Percentiles rank a stretch among this genome's conserved stretches.
Conservation (phyloP, 2,888 invertebrate genomes). For the Hydroisotoma schaefferi region DNA sequence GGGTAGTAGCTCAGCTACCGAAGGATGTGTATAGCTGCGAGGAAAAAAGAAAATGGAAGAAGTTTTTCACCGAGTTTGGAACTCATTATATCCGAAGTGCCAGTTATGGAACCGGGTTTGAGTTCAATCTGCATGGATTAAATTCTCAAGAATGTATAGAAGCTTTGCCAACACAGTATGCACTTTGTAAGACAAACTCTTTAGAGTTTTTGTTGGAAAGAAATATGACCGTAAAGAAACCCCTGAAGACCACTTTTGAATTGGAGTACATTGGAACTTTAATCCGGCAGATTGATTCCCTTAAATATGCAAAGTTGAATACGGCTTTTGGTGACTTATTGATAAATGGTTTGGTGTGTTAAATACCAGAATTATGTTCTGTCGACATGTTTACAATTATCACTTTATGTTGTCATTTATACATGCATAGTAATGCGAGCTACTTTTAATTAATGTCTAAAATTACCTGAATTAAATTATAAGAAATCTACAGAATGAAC, state of each 20-base stretch:
- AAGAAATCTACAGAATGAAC: no score
- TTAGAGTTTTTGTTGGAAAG: neutral
- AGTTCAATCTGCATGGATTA: neutral
- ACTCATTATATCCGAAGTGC: neutral
- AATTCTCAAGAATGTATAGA: neutral
- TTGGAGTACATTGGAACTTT: no score
- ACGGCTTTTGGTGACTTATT: neutral
- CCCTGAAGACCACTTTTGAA: neutral
- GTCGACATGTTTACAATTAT: no score
- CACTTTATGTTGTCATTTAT: no score
- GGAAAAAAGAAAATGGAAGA: neutral
- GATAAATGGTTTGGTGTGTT: neutral
- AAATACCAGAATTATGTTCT: no score
- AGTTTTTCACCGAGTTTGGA: neutral
- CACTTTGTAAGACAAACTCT: no score
- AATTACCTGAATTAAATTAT: no score
- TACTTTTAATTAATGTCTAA: no score
- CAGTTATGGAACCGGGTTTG: neutral
- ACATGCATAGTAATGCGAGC: no score
- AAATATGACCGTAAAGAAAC: neutral
- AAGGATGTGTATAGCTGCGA: neutral
- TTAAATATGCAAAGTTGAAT: neutral
- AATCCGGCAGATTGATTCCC: neutral
- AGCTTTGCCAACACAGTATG: no score
- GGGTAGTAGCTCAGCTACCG: neutral